Base-by-base conservation (phyloP, 1,140 invertebrate genomes). In the Macrostomum lignano region DNA sequence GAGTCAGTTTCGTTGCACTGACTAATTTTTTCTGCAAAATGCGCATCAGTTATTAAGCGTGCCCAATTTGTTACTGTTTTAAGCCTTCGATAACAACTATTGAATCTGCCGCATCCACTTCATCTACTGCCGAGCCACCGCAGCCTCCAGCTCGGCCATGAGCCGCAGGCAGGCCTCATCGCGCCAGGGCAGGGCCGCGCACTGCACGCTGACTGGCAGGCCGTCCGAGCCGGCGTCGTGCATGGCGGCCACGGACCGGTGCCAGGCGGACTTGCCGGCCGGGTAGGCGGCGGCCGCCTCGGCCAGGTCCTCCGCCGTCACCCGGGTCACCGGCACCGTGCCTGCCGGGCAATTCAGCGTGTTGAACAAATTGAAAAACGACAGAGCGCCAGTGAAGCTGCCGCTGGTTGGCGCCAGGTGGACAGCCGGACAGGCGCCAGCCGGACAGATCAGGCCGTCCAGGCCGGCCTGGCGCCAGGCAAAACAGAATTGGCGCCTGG, bases 271-370 rank as follows among this genome's bases (percentile, higher is more conserved):
- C 9, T 7, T 15, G 5, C 19, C 9, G 15, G 7, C 3, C 9
- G 26, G 26, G 19, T 28, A 28, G 5, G 15, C 3, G 15, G 15
- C 19, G 9, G 19, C 15, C 19, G 19, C 15, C 15, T 28, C 19
- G 4, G 26, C 9, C 14, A 28, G 14, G 42, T 54, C 51, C 5
- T 44, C 31, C 19, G 36, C 31, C 21, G 39, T 47, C 6, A 52
- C 48, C 25, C 38, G 47, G 35, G 48, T 54, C 20, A 54, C 46
- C 14, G 48, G 49, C 7, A 54, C 31, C 32, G 31, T 36, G 2
- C 51, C 51, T 23, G 46, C 43, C 9, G 51, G 47, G 31, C 43
- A 54, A 35, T 54, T 44, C 9, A 52, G 28, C 13, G 46, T 4
- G 35, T 54, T 54, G 31, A 45, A 54, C 17, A 50, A 19, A 9